A percentile compares a stretch with the other conserved stretches of the same genome.
phyloP scores from a whole-genome alignment of 2,888 invertebrate species.

The Anodontia alba region DNA sequence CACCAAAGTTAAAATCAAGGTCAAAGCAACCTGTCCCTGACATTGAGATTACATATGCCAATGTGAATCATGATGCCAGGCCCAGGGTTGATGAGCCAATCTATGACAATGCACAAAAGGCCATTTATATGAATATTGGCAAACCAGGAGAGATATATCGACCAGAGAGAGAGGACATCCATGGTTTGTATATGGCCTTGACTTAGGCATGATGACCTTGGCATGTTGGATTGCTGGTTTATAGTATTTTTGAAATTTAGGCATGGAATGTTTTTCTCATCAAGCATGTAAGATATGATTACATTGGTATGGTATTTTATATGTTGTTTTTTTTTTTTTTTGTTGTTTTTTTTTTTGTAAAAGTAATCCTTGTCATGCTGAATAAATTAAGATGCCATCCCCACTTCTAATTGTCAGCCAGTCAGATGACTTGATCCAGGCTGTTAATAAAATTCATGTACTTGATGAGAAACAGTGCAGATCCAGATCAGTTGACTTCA shows the following conservation, averaged over 20 bases:
- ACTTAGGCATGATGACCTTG: slow-evolving; percentile 16
- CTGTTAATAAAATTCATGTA: no score
- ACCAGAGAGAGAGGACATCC: background rate
- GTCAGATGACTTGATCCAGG: no score
- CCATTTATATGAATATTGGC: slow-evolving; percentile 6
- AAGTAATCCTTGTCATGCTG: no score
- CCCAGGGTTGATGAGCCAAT: slow-evolving; percentile 12
- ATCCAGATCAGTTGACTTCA: no score
- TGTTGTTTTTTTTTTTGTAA: no score
- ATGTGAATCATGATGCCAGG: slow-evolving; percentile 25
- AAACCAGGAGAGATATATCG: background rate
- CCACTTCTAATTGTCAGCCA: no score
- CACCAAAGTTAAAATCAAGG: background rate
- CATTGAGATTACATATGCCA: slow-evolving; percentile 44
- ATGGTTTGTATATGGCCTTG: slow-evolving; percentile 8
- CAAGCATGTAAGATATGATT: background rate
- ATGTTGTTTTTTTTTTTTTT: no score
- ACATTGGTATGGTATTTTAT: no score
- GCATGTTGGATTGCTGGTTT: background rate
- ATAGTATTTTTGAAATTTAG: background rate
- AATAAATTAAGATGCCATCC: no score
- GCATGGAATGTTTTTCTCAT: background rate
- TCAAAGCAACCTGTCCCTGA: slow-evolving; percentile 38
- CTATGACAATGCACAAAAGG: slow-evolving; percentile 51
- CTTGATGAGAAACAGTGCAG: no score